Conservation (phyloP, 2,113 vertebrate genomes). For the Mastomys natalensis region DNA sequence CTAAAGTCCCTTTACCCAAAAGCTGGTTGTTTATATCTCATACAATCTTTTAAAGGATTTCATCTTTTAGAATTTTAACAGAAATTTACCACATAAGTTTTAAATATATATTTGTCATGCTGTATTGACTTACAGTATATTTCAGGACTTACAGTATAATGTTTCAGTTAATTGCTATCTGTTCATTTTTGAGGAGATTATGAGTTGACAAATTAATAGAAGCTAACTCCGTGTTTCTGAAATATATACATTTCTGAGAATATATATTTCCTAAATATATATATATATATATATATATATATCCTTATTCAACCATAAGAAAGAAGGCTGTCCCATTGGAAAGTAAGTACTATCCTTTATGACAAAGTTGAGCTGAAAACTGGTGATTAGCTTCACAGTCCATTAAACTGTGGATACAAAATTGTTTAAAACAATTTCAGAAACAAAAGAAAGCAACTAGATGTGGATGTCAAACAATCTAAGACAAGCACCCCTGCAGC, state of each 20-base stretch:
- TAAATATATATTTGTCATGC: background rate
- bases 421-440: background rate
- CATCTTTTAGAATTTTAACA: slow-evolving; percentile 26
- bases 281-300: too few species aligned
- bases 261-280: too few species aligned
- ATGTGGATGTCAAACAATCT: background rate
- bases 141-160: slow-evolving; percentile 32
- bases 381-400: background rate
- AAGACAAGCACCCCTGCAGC: background rate
- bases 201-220: background rate
- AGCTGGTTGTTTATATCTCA: background rate
- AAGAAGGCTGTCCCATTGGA: background rate
- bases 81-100: slow-evolving; percentile 41
- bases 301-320: background rate
- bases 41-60: slow-evolving; percentile 28
- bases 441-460: slow-evolving; percentile 11
- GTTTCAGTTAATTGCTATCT: background rate
- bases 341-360: background rate
- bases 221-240: background rate
- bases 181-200: background rate
- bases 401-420: slow-evolving; percentile 2
- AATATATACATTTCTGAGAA: too few species aligned
- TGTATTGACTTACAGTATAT: slow-evolving; percentile 34
- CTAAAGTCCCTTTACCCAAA: background rate
- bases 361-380: background rate